phyloP scores from a whole-genome alignment of 2,113 vertebrate genomes.

The Fulica atra region DNA sequence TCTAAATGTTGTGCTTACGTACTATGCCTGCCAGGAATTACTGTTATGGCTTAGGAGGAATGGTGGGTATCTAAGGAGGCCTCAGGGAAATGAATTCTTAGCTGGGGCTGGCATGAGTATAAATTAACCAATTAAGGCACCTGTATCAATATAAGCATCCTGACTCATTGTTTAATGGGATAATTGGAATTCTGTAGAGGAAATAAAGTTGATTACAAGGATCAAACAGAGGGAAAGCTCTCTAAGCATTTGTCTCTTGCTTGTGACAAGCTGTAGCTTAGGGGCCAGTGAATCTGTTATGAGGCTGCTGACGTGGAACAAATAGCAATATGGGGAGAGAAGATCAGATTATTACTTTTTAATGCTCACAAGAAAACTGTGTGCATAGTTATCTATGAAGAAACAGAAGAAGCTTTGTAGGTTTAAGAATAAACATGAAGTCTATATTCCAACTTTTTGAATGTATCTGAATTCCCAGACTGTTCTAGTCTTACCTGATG shows the following conservation, averaged over 20 bases:
- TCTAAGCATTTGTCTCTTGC: not conserved
- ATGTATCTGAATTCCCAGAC: not conserved
- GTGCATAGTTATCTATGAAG: not conserved
- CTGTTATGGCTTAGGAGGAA: not conserved
- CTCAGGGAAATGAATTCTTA: slow-evolving; percentile 8
- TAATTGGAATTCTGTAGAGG: slow-evolving; percentile 52
- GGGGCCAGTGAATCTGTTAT: not conserved
- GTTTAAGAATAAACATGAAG: not conserved
- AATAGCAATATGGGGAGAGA: not conserved
- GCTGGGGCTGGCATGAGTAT: slow-evolving; percentile 5
- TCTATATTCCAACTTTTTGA: not conserved
- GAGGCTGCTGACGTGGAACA: not conserved
- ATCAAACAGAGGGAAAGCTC: slow-evolving; percentile 7
- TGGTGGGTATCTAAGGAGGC: not conserved
- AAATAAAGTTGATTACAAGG: slow-evolving; percentile 40
- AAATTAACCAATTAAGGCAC: slow-evolving; percentile 47
- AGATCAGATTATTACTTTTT: not conserved
- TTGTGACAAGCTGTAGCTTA: not conserved
- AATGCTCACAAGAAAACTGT: not conserved
- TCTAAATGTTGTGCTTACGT: not conserved
- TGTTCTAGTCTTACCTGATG: not conserved
- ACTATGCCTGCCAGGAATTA: not conserved
- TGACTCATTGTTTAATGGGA: slow-evolving; percentile 53
- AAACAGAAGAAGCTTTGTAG: not conserved
- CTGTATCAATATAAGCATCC: slow-evolving; percentile 54